Evolutionary conservation across 2,888 invertebrate genomes (phyloP).

Genomic region (Drosophila pseudotakahashii): DNA sequence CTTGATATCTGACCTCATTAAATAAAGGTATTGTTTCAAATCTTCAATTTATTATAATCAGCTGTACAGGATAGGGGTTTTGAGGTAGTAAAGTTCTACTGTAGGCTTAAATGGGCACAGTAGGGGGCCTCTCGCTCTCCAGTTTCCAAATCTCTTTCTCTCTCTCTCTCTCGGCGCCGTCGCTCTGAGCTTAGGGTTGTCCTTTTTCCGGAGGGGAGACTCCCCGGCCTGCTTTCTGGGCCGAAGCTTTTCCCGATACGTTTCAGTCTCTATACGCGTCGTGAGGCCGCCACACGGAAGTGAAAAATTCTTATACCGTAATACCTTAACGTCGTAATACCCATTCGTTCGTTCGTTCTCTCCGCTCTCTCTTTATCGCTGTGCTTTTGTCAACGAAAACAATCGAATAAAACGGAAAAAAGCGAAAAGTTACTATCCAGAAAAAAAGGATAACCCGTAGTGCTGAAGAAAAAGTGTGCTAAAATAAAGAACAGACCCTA

Average conservation of each 20-base stretch:
- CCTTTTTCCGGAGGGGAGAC: slow-evolving; percentile 47
- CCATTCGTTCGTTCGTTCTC: slow-evolving; percentile 10
- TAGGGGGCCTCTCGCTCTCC: slow-evolving; percentile 11
- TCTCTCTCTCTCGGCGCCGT: slow-evolving; percentile 39
- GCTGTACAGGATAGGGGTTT: neutral
- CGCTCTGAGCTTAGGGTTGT: slow-evolving; percentile 50
- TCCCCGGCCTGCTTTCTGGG: slow-evolving; percentile 7
- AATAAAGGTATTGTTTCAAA: too few relatives aligned
- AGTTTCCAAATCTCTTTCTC: neutral
- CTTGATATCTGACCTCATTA: too few relatives aligned
- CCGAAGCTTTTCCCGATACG: slow-evolving; percentile 55
- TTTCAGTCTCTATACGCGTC: slow-evolving; percentile 71
- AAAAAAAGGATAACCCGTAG: slow-evolving; percentile 7
- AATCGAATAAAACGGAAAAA: slow-evolving; percentile 21
- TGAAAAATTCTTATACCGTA: slow-evolving; percentile 46
- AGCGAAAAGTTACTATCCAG: slow-evolving; percentile 10
- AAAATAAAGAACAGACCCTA: slow-evolving; percentile 7
- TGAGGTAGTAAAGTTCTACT: neutral
- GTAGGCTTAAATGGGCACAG: slow-evolving; percentile 14
- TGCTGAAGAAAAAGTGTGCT: slow-evolving; percentile 36
- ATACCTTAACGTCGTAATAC: slow-evolving; percentile 39
- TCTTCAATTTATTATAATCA: neutral
- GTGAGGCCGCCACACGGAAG: slow-evolving; percentile 61
- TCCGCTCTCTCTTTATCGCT: slow-evolving; percentile 22
- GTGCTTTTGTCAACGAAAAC: slow-evolving; percentile 47